phyloP scores from a whole-genome alignment of 2,888 invertebrate genomes.

The Eristalis intricaria region DNA sequence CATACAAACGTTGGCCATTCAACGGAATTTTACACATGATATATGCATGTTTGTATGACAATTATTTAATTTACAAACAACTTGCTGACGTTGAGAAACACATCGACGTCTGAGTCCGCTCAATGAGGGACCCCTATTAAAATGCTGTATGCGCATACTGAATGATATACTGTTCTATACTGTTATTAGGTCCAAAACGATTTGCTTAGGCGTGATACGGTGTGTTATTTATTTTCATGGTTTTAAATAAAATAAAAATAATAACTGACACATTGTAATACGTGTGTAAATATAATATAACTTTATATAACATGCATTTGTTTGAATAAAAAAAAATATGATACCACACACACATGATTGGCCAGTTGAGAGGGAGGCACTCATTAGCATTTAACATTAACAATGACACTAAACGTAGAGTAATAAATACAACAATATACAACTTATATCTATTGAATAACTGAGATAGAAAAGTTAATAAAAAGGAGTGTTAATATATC shows the following conservation, averaged over 20 bases:
- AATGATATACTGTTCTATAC: not conserved
- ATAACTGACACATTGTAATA: slow-evolving; percentile 31
- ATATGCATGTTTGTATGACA: slow-evolving; percentile 7
- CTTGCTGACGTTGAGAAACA: not conserved
- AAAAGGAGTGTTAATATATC: slow-evolving; percentile 24
- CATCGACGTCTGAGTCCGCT: not conserved
- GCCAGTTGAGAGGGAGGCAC: slow-evolving; percentile 49
- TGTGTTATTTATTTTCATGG: slow-evolving; percentile 3
- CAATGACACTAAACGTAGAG: slow-evolving; percentile 64
- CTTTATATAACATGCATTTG: slow-evolving; percentile 37
- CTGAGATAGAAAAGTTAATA: slow-evolving; percentile 63
- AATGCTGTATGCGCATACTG: not conserved
- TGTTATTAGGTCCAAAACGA: slow-evolving; percentile 5
- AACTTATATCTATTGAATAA: slow-evolving; percentile 62
- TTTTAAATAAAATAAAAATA: slow-evolving; percentile 12
- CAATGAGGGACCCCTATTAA: not conserved
- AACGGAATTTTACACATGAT: slow-evolving; percentile 35
- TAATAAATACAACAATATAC: slow-evolving; percentile 70
- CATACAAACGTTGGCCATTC: slow-evolving; percentile 64
- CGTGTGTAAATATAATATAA: slow-evolving; percentile 20
- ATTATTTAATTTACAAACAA: slow-evolving; percentile 39
- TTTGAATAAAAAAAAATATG: slow-evolving; percentile 17
- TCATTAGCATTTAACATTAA: slow-evolving; percentile 52
- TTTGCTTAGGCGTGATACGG: not conserved
- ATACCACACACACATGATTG: slow-evolving; percentile 38